Evolutionary conservation across 1,140 invertebrate genomes (phyloP), one percentile per base, ranked within the genome.

Genomic region (Whitmania pigra): DNA sequence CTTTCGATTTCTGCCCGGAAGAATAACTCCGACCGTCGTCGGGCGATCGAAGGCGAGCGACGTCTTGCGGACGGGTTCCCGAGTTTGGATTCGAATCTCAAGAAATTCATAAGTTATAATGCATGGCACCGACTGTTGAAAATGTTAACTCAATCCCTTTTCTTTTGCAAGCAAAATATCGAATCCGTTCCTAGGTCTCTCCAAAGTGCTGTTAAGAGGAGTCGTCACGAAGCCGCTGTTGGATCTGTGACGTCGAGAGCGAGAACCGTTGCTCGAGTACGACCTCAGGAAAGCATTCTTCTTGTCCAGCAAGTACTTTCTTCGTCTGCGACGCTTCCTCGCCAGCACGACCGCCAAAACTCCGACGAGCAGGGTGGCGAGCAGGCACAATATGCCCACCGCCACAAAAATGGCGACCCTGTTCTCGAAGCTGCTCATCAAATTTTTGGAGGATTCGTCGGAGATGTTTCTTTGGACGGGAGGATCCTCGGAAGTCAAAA

Each of bases 151-250:
- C 43, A 49, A 49, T 17, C 43, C 43, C 15, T 17, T 49, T 49
- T 49, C 43, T 49, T 49, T 49, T 49, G 43, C 43, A 49, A 49
- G 43, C 15, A 49, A 49, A 15, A 49, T 49, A 63, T 63, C 57
- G 15, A 63, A 63, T 22, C 57, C 57, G 22, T 63, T 63, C 18
- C 57, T 63, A 7, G 57, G 57, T 63, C 57, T 63, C 22, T 63
- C 57, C 57, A 63, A 20, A 63, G 57, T 25, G 57, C 57, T 63
- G 57, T 22, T 63, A 31, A 63, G 57, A 22, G 57, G 57, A n/a
- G 57, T 63, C 11, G 57, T 63, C 29, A 63, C 11, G 22, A 63
- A 4, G 11, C 57, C 57, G 11, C 57, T 63, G 57, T 63, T 63
- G 57, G 57, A 63, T 20, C 57, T 63, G 11, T 25, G 22, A 13